phyloP scores from a whole-genome alignment of 1,140 invertebrate species.

The Heliothis virescens region DNA sequence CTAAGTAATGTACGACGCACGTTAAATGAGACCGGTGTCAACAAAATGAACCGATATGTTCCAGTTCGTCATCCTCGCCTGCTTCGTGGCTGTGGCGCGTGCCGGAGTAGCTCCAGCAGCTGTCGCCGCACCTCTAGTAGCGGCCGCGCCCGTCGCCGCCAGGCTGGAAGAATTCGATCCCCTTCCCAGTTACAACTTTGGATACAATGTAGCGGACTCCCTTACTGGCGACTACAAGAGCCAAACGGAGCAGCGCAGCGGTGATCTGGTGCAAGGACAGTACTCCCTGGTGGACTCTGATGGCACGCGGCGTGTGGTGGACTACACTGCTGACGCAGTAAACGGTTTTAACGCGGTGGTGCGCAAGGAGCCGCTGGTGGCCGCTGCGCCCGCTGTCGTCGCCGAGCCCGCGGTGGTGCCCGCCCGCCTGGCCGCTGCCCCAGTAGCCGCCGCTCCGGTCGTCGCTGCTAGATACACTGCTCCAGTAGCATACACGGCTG shows the following conservation, averaged over 20 bases:
- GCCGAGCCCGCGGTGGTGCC: conserved; percentile 61
- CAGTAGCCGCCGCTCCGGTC: conserved; percentile 62
- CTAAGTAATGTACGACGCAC: conserved; percentile 54
- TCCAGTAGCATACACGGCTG: conserved; percentile 52
- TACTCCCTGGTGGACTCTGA: conserved; percentile 89
- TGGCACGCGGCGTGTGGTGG: conserved; percentile 88
- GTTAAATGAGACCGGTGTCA: conserved; percentile 45
- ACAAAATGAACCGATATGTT: conserved; percentile 48
- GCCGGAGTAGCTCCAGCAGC: conserved; percentile 65
- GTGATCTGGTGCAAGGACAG: conserved; percentile 88
- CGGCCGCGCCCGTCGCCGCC: conserved; percentile 72
- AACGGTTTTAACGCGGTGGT: conserved; percentile 87
- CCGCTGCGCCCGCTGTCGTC: conserved; percentile 70
- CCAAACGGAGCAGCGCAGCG: conserved; percentile 83
- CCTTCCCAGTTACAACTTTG: conserved; percentile 89
- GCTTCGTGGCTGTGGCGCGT: conserved; percentile 70
- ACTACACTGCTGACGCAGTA: conserved; percentile 87
- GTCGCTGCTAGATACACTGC: conserved; percentile 63
- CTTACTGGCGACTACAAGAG: conserved; percentile 85
- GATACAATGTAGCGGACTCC: conserved; percentile 89
- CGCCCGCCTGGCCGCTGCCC: conserved; percentile 57
- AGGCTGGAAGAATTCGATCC: conserved; percentile 86
- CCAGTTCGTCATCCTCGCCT: conserved; percentile 74
- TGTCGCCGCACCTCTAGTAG: conserved; percentile 70
- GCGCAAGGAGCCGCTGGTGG: conserved; percentile 77